Base-by-base conservation (phyloP, 1,140 invertebrate species). In the Sipha flava region DNA sequence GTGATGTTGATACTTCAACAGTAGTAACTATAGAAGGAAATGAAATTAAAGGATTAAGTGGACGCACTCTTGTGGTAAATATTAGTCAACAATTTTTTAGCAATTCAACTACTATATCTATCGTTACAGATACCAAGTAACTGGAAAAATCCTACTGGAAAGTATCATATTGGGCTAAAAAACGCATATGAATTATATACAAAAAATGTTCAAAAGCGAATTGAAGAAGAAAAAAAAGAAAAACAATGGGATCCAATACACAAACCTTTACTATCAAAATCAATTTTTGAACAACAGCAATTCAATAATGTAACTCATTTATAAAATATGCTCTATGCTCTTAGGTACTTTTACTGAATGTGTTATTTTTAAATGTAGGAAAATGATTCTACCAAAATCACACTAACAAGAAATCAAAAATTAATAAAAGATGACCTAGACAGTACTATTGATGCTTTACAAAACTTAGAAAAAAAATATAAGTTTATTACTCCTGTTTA, bases 371-470 rank as follows among this genome's bases (percentile, higher is more conserved):
- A 9, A 9, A 2, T 84, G 34, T 81, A 85, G 81, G 86, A 86
- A 75, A 87, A 88, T 83, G 87, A 88, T 70, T 80, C 82, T 26
- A 83, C 85, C 68, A 82, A 86, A 82, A 86, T 84, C 49, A 87
- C 85, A 37, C 83, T 89, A 10, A 89, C 87, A 81, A 83, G 89
- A 81, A 88, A 92, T 81, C 93, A 97, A 64, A 97, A 96, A 87
- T 86, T 95, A 9, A 85, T 89, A 34, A 95, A 95, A 85, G 97
- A 99, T 85, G 94, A 99, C 84, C 85, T 96, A 3, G 95, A 97
- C 83, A 90, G 91, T 21, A 90, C 91, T 84, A 86, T 98, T 43
- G 97, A 99, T 82, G 87, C 95, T 72, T 87, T 98, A 49, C 81
- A 81, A 73, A 88, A 86, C 81, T 87, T 93, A 64, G 97, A 99